Evolutionary conservation across 2,888 invertebrate species (phyloP).

Genomic region (Chrysina gloriosa): DNA sequence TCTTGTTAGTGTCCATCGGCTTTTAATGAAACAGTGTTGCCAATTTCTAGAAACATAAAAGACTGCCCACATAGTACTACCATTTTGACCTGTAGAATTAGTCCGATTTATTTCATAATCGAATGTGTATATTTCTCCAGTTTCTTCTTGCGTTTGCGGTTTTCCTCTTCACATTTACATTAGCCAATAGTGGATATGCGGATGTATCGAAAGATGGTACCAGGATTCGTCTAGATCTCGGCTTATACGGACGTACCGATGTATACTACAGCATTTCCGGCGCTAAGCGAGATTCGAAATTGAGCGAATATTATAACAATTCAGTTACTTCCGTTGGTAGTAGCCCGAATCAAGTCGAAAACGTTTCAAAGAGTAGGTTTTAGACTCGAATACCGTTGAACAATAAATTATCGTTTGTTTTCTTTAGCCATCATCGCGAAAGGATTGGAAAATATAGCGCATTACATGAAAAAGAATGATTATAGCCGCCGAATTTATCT

Average conservation of each 20-base stretch:
- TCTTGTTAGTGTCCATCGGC: too few relatives aligned
- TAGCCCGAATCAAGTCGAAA: constrained; percentile 12
- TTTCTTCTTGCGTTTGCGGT: constrained; percentile 7
- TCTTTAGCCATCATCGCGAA: constrained; percentile 62
- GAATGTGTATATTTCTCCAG: constrained; percentile 14
- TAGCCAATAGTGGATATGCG: constrained; percentile 15
- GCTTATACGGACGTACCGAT: constrained; percentile 30
- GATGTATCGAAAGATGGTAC: constrained; percentile 36
- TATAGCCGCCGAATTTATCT: constrained; percentile 65
- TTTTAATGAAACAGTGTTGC: too few relatives aligned
- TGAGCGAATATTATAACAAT: background rate
- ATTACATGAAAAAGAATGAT: constrained; percentile 66
- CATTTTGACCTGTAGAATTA: too few relatives aligned
- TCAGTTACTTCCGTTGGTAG: constrained; percentile 4
- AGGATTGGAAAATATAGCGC: constrained; percentile 62
- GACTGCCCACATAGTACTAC: too few relatives aligned
- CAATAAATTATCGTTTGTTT: background rate
- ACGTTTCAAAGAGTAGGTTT: constrained; percentile 42
- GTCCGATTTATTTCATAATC: background rate
- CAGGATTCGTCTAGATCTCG: constrained; percentile 18
- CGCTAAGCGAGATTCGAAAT: background rate
- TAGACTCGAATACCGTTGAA: background rate
- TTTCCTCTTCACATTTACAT: constrained; percentile 3
- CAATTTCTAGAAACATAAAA: too few relatives aligned
- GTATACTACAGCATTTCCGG: constrained; percentile 29